These are phyloP conservation scores for Stegostoma tigrinum DNA, from an alignment of 2,113 vertebrate genomes.

Conservation along the genomic window DNA sequence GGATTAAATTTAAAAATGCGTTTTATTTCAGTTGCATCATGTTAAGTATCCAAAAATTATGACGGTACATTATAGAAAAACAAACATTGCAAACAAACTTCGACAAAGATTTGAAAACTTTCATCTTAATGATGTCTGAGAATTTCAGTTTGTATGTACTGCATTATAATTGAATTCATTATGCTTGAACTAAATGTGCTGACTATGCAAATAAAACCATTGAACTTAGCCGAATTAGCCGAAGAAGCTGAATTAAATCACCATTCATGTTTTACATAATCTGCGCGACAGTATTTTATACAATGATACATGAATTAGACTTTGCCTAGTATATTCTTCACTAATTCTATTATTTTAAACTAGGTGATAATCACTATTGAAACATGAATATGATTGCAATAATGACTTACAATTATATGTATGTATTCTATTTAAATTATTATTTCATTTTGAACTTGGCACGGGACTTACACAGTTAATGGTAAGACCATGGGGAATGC, in stretches of 20 bases:
- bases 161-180: neutral
- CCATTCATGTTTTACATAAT: neutral
- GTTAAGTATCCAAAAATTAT: neutral
- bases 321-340: neutral
- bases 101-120: neutral
- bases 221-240: too few relatives aligned
- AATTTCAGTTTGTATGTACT: neutral
- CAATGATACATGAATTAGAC: neutral
- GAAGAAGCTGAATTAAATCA: neutral
- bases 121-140: neutral
- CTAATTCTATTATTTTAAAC: neutral
- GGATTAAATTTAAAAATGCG: neutral
- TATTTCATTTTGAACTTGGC: neutral
- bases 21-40: neutral
- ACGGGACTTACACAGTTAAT: too few relatives aligned
- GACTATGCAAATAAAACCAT: neutral
- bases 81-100: neutral
- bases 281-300: neutral
- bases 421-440: neutral
- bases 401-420: neutral
- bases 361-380: neutral
- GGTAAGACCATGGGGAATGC: too few relatives aligned
- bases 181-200: neutral
- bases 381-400: neutral
- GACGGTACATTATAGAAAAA: neutral